A percentile compares a stretch with the other conserved stretches of the same genome.
Conservation (phyloP, 2,797 vertebrate genomes). For the Intellagama lesueurii region DNA sequence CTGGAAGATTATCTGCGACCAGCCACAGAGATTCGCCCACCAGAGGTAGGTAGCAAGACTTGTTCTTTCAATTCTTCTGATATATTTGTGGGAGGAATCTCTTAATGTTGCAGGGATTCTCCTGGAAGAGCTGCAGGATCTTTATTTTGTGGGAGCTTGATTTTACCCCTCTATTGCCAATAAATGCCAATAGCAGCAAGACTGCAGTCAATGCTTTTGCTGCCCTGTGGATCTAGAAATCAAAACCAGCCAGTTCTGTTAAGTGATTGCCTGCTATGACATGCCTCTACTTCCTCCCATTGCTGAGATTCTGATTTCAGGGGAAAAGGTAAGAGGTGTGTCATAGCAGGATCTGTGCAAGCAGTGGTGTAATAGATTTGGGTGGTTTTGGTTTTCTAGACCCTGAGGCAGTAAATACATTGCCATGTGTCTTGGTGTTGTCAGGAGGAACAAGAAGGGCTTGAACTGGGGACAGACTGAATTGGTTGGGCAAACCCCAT, state of each 20-base stretch:
- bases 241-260: neutral
- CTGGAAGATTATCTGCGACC: constrained; percentile 69
- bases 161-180: neutral
- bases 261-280: neutral
- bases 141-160: neutral
- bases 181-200: neutral
- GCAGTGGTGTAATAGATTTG: too few species aligned
- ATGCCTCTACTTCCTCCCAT: neutral
- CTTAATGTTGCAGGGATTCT: neutral
- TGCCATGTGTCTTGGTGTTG: too few species aligned
- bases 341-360: too few species aligned
- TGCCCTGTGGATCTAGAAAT: neutral
- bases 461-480: neutral
- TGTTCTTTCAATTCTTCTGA: neutral
- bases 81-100: neutral
- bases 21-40: constrained; percentile 28
- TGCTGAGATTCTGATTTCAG: neutral
- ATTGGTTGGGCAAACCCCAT: neutral
- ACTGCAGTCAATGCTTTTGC: neutral
- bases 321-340: too few species aligned
- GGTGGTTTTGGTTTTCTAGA: too few species aligned
- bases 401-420: neutral
- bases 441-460: neutral
- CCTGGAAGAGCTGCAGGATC: neutral
- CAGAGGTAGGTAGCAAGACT: constrained; percentile 60